Percentiles rank a stretch among this genome's conserved stretches.
Conservation (phyloP, 2,888 invertebrate genomes). For the Junonia oenone region DNA sequence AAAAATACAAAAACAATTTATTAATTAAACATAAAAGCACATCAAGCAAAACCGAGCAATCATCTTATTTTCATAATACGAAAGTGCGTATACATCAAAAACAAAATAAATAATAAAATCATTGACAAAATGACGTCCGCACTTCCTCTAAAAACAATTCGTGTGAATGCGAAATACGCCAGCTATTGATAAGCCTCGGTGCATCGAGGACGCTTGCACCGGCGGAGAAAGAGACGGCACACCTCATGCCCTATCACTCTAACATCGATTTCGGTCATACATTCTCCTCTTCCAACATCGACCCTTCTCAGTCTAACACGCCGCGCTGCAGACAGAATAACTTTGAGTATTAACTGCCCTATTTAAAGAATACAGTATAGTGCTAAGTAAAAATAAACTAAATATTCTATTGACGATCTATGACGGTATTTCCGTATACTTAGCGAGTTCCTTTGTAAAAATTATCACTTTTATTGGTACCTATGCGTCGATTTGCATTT, state of each 20-base stretch:
- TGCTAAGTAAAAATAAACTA: neutral
- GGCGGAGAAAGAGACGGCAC: constrained; percentile 43
- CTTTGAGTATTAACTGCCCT: constrained; percentile 22
- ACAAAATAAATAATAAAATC: neutral
- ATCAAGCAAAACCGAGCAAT: neutral
- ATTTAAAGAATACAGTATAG: constrained; percentile 17
- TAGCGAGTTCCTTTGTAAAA: neutral
- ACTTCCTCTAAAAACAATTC: constrained; percentile 18
- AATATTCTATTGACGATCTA: neutral
- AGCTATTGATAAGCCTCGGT: constrained; percentile 39
- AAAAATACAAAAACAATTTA: neutral
- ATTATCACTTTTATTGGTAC: neutral
- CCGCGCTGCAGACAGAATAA: constrained; percentile 53
- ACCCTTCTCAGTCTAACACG: constrained; percentile 44
- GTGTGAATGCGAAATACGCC: constrained; percentile 11
- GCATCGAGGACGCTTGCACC: constrained; percentile 63
- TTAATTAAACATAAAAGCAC: neutral
- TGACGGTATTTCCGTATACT: neutral
- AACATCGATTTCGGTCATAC: constrained; percentile 68
- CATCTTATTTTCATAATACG: neutral
- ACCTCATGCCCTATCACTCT: constrained; percentile 27
- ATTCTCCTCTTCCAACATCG: constrained; percentile 45
- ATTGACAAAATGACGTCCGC: neutral
- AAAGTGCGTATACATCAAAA: neutral
- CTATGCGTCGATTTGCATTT: too few relatives aligned